phyloP scores from a whole-genome alignment of 1,140 invertebrate genomes.

The Drosophila santomea region DNA sequence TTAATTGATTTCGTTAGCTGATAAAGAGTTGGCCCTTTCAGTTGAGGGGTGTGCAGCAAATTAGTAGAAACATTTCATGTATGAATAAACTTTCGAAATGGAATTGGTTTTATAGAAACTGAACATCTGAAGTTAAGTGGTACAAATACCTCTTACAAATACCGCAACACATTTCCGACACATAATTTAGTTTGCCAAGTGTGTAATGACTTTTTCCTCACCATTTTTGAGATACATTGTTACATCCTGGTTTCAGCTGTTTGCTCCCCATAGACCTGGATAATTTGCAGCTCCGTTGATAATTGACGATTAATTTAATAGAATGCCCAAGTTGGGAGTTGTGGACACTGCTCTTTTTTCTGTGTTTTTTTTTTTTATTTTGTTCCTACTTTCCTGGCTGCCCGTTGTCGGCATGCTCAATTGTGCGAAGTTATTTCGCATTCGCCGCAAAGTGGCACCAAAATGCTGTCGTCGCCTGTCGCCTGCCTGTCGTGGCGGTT shows the following conservation, averaged over 20 bases:
- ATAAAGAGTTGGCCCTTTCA: not conserved
- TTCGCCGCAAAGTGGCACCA: slow-evolving; percentile 80
- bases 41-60: not conserved
- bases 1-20: slow-evolving; percentile 74
- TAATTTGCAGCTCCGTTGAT: slow-evolving; percentile 68
- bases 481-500: slow-evolving; percentile 45
- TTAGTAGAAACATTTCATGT: not conserved
- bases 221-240: slow-evolving; percentile 32
- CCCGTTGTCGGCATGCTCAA: slow-evolving; percentile 75
- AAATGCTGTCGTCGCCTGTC: slow-evolving; percentile 78
- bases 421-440: slow-evolving; percentile 83
- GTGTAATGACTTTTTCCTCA: slow-evolving; percentile 11
- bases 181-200: slow-evolving; percentile 20
- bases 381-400: not conserved
- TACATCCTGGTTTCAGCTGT: slow-evolving; percentile 33
- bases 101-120: not conserved
- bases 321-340: slow-evolving; percentile 79
- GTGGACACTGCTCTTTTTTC: slow-evolving; percentile 25
- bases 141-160: not conserved
- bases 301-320: slow-evolving; percentile 84
- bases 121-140: not conserved
- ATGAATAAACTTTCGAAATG: not conserved
- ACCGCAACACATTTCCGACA: slow-evolving; percentile 10
- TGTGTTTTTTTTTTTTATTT: not conserved
- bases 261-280: slow-evolving; percentile 42